phyloP scores from a whole-genome alignment of 2,113 vertebrate species.

The Phyllostomus hastatus region DNA sequence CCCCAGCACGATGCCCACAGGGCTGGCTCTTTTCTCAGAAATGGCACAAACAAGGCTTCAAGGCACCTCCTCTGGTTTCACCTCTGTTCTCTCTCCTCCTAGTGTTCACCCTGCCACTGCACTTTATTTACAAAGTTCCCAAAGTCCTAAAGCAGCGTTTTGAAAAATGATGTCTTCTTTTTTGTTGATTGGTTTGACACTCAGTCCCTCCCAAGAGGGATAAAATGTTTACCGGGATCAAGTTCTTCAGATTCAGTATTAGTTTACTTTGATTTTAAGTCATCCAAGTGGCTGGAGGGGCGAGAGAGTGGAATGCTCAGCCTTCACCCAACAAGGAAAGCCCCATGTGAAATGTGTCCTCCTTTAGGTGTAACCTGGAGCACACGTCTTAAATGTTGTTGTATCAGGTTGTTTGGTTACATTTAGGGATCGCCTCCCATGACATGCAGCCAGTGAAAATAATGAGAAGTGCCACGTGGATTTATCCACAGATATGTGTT shows the following conservation, averaged over 20 bases:
- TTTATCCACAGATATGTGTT: accelerated
- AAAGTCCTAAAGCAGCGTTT: accelerated
- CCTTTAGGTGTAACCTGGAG: neutral
- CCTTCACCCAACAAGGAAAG: too few species aligned
- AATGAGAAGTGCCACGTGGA: neutral
- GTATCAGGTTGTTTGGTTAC: accelerated
- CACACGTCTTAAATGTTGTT: accelerated
- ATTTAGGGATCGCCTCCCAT: accelerated
- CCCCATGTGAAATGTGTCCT: too few species aligned
- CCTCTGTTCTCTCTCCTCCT: accelerated
- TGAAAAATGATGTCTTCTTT: accelerated
- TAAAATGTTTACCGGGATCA: accelerated
- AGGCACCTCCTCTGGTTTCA: accelerated
- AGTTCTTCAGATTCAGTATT: accelerated
- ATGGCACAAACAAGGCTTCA: accelerated
- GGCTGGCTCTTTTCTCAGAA: too few species aligned
- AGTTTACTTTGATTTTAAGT: neutral
- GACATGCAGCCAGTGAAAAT: neutral
- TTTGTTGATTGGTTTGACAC: neutral
- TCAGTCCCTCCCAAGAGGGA: accelerated
- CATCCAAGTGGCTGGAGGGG: accelerated
- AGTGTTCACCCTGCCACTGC: accelerated
- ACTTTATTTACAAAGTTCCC: accelerated
- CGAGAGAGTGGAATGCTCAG: accelerated
- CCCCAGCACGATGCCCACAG: accelerated